Conservation (phyloP, 1,140 invertebrate species). For the Heliconius himera region DNA sequence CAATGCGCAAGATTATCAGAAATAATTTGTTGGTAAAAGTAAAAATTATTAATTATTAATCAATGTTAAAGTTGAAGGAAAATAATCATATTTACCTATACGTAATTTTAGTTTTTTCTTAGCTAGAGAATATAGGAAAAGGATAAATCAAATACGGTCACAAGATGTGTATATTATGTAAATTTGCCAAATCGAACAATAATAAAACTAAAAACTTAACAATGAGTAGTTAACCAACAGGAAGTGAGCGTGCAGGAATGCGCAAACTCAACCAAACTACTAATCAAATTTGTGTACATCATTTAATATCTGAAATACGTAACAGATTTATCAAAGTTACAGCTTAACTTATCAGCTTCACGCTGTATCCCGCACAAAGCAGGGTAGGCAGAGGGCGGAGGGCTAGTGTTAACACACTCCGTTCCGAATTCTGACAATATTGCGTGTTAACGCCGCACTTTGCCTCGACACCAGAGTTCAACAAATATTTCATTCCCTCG, state of each 20-base stretch:
- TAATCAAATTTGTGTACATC: slow-evolving; percentile 4
- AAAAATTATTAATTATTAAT: slow-evolving; percentile 4
- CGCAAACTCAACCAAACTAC: slow-evolving; percentile 17
- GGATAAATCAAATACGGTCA: not conserved
- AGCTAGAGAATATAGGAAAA: not conserved
- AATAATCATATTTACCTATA: not conserved
- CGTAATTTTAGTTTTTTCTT: not conserved
- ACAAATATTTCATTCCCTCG: too few relatives aligned
- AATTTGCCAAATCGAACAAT: slow-evolving; percentile 34
- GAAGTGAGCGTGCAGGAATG: slow-evolving; percentile 49
- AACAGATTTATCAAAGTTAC: not conserved
- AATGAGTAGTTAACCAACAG: slow-evolving; percentile 51
- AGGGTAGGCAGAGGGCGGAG: too few relatives aligned
- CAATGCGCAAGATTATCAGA: slow-evolving; percentile 28
- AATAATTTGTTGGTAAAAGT: not conserved
- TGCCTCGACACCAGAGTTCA: too few relatives aligned
- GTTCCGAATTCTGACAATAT: too few relatives aligned
- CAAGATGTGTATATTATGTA: slow-evolving; percentile 16
- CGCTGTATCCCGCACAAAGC: too few relatives aligned
- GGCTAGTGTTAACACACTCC: too few relatives aligned
- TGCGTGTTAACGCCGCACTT: too few relatives aligned
- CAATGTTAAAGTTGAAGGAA: not conserved
- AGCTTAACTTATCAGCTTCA: not conserved
- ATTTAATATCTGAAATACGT: not conserved
- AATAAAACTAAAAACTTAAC: slow-evolving; percentile 48